Conservation (phyloP, 1,140 invertebrate genomes). For the Diploscapter pachys region DNA sequence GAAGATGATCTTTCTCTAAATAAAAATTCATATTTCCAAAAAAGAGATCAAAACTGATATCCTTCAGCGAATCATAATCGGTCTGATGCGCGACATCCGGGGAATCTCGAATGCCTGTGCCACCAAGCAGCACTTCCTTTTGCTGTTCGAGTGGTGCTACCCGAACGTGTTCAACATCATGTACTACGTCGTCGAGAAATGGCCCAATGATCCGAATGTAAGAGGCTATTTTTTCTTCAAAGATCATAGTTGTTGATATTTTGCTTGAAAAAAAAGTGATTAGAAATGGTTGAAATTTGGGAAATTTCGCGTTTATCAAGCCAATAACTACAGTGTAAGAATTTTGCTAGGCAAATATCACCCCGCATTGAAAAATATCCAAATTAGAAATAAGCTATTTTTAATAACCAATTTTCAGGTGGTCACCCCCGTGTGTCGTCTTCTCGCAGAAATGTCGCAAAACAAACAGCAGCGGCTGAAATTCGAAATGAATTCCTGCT, state of each 20-base stretch:
- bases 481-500: constrained; percentile 95
- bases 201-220: constrained; percentile 79
- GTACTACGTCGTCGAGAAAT: constrained; percentile 84
- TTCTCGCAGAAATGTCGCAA: constrained; percentile 90
- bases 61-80: constrained; percentile 79
- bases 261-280: background rate
- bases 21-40: constrained; percentile 19
- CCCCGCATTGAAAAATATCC: no score
- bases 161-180: constrained; percentile 87
- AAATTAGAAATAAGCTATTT: no score
- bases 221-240: no score
- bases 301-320: no score
- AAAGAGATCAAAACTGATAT: background rate
- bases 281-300: no score
- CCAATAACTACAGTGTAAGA: no score
- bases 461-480: constrained; percentile 91
- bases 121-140: constrained; percentile 92
- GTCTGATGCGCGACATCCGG: constrained; percentile 83
- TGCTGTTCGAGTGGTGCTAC: constrained; percentile 97
- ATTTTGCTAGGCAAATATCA: no score
- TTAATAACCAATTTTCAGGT: constrained; percentile 52
- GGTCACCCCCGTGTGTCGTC: constrained; percentile 88
- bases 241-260: background rate
- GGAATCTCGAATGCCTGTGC: constrained; percentile 93
- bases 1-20: background rate